Conservation (phyloP, 2,113 vertebrate species). For the Anhinga rufa region DNA sequence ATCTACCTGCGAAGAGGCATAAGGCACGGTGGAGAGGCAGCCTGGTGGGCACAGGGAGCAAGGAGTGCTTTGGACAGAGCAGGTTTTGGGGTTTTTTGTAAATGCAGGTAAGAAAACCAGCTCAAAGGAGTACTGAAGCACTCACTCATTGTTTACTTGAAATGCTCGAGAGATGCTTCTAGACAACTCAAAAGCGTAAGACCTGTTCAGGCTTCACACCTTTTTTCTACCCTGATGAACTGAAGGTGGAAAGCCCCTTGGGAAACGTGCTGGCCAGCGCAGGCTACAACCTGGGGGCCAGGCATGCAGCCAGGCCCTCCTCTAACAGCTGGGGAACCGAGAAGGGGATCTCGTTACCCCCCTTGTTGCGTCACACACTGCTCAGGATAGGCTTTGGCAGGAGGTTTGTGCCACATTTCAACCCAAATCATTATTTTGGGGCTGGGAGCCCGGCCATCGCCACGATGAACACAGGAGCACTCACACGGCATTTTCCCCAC, state of each 20-base stretch:
- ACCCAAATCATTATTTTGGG: neutral
- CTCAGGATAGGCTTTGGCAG: neutral
- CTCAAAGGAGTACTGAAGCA: neutral
- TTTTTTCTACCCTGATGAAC: neutral
- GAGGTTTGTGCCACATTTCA: neutral
- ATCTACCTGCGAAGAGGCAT: neutral
- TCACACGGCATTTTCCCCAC: neutral
- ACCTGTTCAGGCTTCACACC: neutral
- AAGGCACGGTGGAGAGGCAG: neutral
- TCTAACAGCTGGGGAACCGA: no score
- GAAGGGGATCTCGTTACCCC: neutral
- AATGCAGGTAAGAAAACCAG: neutral
- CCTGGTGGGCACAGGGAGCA: neutral
- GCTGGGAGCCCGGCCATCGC: neutral
- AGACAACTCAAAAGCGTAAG: neutral
- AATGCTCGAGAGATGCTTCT: neutral
- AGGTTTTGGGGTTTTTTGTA: neutral
- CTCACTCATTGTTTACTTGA: neutral
- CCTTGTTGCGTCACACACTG: neutral
- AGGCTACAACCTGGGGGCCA: neutral
- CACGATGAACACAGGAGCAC: no score
- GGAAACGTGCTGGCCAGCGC: neutral
- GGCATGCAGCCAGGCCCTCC: neutral
- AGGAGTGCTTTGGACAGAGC: neutral
- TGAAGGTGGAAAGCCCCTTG: neutral